These are phyloP conservation scores for Falco punctatus DNA, from an alignment of 2,113 vertebrate genomes.

Conservation along the genomic window DNA sequence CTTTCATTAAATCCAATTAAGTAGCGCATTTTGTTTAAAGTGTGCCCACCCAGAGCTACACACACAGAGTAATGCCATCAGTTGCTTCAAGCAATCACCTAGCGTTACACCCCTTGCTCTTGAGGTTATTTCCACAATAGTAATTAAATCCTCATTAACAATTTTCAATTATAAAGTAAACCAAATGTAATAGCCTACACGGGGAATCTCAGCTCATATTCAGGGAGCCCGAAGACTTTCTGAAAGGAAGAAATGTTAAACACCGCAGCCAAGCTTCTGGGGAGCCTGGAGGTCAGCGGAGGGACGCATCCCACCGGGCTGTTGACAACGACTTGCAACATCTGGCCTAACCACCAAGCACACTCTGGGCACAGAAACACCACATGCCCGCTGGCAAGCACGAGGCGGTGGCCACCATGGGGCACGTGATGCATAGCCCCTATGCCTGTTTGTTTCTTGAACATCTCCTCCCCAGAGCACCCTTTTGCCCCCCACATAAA, in stretches of 20 bases:
- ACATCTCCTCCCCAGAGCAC: neutral
- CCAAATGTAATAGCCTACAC: neutral
- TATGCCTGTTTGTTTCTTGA: neutral
- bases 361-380: neutral
- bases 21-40: neutral
- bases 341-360: neutral
- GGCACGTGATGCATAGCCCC: neutral
- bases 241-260: neutral
- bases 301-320: neutral
- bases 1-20: neutral
- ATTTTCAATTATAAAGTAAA: slow-evolving; percentile 1
- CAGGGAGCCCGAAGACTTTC: neutral
- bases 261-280: neutral
- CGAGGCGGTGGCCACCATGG: neutral
- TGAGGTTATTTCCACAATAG: slow-evolving; percentile 3
- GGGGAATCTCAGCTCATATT: neutral
- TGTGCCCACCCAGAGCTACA: neutral
- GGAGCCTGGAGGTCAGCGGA: neutral
- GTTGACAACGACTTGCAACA: neutral
- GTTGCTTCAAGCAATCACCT: neutral
- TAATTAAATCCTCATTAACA: slow-evolving; percentile 11
- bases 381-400: neutral
- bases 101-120: fast-evolving
- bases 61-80: neutral
- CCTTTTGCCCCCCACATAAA: neutral